Evolutionary conservation across 2,113 vertebrate species (phyloP).

Genomic region (Capra hircus): DNA sequence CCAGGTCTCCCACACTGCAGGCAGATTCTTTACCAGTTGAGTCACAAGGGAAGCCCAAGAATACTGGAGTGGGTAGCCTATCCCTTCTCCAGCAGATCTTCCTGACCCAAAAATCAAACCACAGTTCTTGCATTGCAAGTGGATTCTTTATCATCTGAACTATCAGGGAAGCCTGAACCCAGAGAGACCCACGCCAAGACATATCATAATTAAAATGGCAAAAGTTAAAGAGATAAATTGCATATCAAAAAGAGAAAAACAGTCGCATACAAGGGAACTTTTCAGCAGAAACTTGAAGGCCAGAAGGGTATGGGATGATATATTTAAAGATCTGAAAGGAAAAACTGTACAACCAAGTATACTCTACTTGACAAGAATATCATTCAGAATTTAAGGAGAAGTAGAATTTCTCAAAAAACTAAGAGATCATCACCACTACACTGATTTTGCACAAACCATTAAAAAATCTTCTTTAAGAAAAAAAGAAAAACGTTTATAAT

Average conservation of each 20-base stretch:
- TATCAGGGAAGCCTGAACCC: not conserved
- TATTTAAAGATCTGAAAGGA: not conserved
- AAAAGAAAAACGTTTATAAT: not conserved
- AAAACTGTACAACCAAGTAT: not conserved
- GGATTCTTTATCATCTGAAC: not conserved
- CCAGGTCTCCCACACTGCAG: too few relatives aligned
- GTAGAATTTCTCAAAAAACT: not conserved
- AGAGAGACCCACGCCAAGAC: not conserved
- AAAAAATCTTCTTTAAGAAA: not conserved
- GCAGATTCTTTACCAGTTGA: too few relatives aligned
- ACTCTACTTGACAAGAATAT: not conserved
- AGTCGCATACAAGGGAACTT: not conserved
- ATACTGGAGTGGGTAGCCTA: not conserved
- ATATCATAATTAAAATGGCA: not conserved
- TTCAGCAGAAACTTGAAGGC: not conserved
- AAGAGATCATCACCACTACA: not conserved
- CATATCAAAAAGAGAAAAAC: not conserved
- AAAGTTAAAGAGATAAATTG: not conserved
- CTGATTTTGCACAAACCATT: not conserved
- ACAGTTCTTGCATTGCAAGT: not conserved
- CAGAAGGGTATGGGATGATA: not conserved
- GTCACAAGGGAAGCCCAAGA: not conserved
- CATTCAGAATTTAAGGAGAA: not conserved
- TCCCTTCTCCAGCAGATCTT: not conserved
- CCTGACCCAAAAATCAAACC: not conserved